phyloP scores from a whole-genome alignment of 2,888 invertebrate genomes.

The Diloba caeruleocephala region DNA sequence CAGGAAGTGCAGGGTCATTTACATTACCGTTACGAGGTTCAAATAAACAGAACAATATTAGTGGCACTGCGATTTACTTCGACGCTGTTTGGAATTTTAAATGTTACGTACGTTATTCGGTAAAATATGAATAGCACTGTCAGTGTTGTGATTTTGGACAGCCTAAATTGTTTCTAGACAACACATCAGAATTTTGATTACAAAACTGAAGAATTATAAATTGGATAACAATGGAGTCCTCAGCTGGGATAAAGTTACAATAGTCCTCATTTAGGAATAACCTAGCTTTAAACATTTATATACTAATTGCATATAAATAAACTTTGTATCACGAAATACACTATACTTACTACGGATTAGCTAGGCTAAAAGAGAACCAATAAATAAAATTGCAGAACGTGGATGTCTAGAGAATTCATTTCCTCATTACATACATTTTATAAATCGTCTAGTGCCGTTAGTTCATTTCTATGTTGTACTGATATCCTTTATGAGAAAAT shows the following conservation, averaged over 20 bases:
- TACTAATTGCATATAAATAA: too few relatives aligned
- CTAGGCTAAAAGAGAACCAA: too few relatives aligned
- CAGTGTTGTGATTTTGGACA: too few relatives aligned
- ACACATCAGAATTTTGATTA: too few relatives aligned
- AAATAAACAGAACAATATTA: constrained; percentile 80
- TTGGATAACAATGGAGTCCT: too few relatives aligned
- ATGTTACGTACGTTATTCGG: constrained; percentile 25
- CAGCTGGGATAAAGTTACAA: too few relatives aligned
- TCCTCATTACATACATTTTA: constrained; percentile 16
- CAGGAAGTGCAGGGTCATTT: constrained; percentile 81
- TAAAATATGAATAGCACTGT: background rate
- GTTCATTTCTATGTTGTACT: constrained; percentile 29
- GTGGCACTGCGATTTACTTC: constrained; percentile 64
- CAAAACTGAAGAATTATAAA: too few relatives aligned
- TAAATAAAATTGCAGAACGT: background rate
- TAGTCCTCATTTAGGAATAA: too few relatives aligned
- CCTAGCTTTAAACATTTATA: too few relatives aligned
- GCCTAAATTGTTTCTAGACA: too few relatives aligned
- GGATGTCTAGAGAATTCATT: constrained; percentile 9
- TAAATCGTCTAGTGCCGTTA: constrained; percentile 22
- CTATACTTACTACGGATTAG: too few relatives aligned
- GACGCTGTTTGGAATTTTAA: constrained; percentile 62
- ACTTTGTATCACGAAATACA: too few relatives aligned
- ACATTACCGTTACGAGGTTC: constrained; percentile 81
- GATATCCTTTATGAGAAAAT: constrained; percentile 41